phyloP scores from a whole-genome alignment of 2,797 vertebrate genomes.

The Geotrypetes seraphini region DNA sequence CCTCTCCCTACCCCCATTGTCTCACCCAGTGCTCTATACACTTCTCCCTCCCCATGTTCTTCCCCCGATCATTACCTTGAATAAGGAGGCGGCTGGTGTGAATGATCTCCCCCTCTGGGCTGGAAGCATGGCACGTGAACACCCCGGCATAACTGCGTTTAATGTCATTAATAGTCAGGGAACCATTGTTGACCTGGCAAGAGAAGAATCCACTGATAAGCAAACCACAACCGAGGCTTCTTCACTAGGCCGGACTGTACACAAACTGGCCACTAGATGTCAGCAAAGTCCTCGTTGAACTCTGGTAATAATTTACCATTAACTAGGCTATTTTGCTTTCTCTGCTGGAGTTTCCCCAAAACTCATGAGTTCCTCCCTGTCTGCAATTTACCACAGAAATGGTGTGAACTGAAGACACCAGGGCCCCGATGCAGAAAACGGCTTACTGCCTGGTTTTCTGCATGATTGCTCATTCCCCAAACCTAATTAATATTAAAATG shows the following conservation, averaged over 20 bases:
- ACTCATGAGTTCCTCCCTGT: too few species aligned
- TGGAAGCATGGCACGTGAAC: conserved; percentile 87
- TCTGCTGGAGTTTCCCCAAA: too few species aligned
- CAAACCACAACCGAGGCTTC: too few species aligned
- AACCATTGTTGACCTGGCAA: conserved; percentile 77
- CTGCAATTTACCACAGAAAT: too few species aligned
- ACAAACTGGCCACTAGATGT: conserved; percentile 15
- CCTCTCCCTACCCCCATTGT: neutral
- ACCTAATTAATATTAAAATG: too few species aligned
- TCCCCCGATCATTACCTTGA: conserved; percentile 79
- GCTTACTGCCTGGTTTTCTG: too few species aligned
- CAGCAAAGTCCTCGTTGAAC: neutral
- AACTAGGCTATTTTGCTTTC: too few species aligned
- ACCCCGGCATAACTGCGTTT: conserved; percentile 68
- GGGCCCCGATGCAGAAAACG: too few species aligned
- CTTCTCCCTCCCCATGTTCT: too few species aligned
- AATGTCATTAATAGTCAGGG: conserved; percentile 63
- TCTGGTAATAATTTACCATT: too few species aligned
- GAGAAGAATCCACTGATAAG: neutral
- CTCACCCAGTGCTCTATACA: neutral
- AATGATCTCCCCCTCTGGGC: conserved; percentile 75
- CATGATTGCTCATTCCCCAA: too few species aligned
- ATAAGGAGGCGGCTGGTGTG: conserved; percentile 79
- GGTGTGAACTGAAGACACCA: too few species aligned
- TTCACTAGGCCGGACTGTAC: neutral